These are phyloP conservation scores for Pterostichus niger DNA, from an alignment of 2,888 invertebrate species.

Conservation along the genomic window DNA sequence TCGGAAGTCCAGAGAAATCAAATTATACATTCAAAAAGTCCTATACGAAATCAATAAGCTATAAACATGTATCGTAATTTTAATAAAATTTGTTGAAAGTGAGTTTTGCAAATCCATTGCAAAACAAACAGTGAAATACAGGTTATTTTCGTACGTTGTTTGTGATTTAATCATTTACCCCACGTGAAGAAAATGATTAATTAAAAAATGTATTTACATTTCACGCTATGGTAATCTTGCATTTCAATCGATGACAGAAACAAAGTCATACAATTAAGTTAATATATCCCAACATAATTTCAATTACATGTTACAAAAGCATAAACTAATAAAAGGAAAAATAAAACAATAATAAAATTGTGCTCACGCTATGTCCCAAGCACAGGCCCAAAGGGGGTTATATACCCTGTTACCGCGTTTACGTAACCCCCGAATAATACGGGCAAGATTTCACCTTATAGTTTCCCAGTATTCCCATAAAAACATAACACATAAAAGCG, in stretches of 20 bases:
- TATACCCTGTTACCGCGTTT: not conserved
- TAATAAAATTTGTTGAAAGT: too few species aligned
- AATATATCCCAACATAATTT: slow-evolving; percentile 47
- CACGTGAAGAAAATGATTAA: slow-evolving; percentile 26
- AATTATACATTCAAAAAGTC: too few species aligned
- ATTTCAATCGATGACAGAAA: slow-evolving; percentile 23
- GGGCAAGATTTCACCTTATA: slow-evolving; percentile 49
- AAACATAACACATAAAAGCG: slow-evolving; percentile 48
- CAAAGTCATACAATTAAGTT: slow-evolving; percentile 47
- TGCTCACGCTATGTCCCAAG: not conserved
- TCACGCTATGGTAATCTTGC: slow-evolving; percentile 32
- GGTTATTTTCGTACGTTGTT: not conserved
- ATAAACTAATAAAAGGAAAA: slow-evolving; percentile 46
- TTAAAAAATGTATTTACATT: slow-evolving; percentile 29
- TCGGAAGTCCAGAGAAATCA: too few species aligned
- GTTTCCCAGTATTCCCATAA: slow-evolving; percentile 62
- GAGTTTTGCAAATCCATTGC: too few species aligned
- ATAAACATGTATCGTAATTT: too few species aligned
- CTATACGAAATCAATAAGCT: too few species aligned
- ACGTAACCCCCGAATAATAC: slow-evolving; percentile 35
- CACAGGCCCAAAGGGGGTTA: not conserved
- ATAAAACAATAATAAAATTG: slow-evolving; percentile 39
- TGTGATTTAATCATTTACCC: slow-evolving; percentile 11
- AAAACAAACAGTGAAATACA: too few species aligned
- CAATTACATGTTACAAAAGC: slow-evolving; percentile 51